These are phyloP conservation scores for Microplitis mediator DNA, from an alignment of 1,140 invertebrate species.

Conservation along the genomic window DNA sequence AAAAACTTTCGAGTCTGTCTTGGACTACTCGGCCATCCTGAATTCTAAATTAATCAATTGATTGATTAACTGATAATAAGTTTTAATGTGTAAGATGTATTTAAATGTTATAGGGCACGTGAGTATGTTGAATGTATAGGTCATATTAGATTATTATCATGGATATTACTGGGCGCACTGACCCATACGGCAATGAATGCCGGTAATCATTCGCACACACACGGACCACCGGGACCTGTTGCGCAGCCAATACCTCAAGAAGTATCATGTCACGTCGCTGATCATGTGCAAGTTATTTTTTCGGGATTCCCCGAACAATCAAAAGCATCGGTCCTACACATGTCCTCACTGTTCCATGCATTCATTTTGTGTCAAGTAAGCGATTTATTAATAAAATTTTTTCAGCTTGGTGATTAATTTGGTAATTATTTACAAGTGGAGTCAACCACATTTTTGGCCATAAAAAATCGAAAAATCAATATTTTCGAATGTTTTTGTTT, in stretches of 20 bases:
- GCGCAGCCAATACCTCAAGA: slow-evolving; percentile 94
- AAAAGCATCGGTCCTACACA: slow-evolving; percentile 87
- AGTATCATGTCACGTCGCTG: slow-evolving; percentile 93
- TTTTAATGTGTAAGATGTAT: not conserved
- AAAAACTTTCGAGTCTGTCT: too few species aligned
- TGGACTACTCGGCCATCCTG: too few species aligned
- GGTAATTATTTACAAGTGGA: too few species aligned
- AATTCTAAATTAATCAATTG: too few species aligned
- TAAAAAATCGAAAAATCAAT: too few species aligned
- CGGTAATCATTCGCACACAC: slow-evolving; percentile 44
- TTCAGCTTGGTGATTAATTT: too few species aligned
- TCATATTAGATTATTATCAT: slow-evolving; percentile 92
- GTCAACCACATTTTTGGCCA: too few species aligned
- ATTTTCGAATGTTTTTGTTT: too few species aligned
- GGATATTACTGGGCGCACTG: slow-evolving; percentile 93
- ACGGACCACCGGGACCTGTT: slow-evolving; percentile 53
- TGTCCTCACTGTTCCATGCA: slow-evolving; percentile 86
- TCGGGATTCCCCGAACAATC: slow-evolving; percentile 96
- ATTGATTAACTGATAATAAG: not conserved
- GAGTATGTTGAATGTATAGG: slow-evolving; percentile 96
- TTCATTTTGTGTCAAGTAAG: slow-evolving; percentile 80
- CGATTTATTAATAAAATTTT: not conserved
- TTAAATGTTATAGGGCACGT: slow-evolving; percentile 69
- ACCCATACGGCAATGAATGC: slow-evolving; percentile 78
- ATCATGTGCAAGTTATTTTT: slow-evolving; percentile 94